These are phyloP conservation scores for Stichodactyla mertensii DNA, from an alignment of 64 coral and sea anemone genomes.

Conservation along the genomic window DNA sequence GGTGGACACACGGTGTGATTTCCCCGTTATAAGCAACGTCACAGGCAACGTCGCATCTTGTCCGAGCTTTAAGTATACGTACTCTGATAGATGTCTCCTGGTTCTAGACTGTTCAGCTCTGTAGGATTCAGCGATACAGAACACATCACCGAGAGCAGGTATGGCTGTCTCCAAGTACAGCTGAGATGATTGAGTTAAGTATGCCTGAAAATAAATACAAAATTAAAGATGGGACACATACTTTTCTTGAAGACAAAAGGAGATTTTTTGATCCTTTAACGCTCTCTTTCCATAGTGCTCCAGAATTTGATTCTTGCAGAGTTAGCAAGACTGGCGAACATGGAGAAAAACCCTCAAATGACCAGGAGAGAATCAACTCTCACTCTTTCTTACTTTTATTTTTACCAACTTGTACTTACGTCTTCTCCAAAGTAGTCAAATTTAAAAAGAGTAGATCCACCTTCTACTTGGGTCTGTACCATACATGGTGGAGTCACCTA, in stretches of 20 bases:
- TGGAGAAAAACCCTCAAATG: too few species aligned
- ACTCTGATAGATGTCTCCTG: slow-evolving; percentile 97
- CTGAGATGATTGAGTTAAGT: slow-evolving; percentile 94
- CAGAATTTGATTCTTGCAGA: too few species aligned
- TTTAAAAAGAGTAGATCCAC: slow-evolving; percentile 90
- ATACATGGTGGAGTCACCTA: slow-evolving; percentile 81
- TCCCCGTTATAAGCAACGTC: too few species aligned
- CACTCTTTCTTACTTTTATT: too few species aligned
- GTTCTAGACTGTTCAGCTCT: slow-evolving; percentile 96
- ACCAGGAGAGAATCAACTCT: too few species aligned
- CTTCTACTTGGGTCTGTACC: slow-evolving; percentile 97
- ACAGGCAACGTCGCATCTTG: too few species aligned
- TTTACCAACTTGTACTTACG: slow-evolving; percentile 18
- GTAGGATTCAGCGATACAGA: slow-evolving; percentile 96
- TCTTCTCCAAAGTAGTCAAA: slow-evolving; percentile 97
- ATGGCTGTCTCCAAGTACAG: slow-evolving; percentile 96
- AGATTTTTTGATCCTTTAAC: too few species aligned
- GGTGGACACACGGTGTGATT: too few species aligned
- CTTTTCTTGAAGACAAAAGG: too few species aligned
- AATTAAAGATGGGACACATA: too few species aligned
- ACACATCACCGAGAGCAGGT: slow-evolving; percentile 92
- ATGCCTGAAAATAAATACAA: slow-evolving; percentile 52
- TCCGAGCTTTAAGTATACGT: slow-evolving; percentile 6
- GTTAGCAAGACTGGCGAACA: too few species aligned
- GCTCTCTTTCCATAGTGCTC: too few species aligned